Conservation (phyloP, 2,888 invertebrate species). For the Baccha elongata region DNA sequence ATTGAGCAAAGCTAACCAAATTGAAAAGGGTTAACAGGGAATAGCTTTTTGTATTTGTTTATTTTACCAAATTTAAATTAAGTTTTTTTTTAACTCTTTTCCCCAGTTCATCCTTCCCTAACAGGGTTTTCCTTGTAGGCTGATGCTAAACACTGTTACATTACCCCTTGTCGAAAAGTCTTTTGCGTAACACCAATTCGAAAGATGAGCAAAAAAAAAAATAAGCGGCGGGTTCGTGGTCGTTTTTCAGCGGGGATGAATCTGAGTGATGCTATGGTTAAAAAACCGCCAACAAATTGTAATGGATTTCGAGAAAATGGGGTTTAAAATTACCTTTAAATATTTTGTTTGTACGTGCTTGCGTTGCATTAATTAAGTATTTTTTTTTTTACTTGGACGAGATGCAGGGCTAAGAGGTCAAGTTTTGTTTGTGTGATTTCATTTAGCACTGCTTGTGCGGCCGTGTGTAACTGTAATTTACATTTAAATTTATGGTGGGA, state of each 20-base stretch:
- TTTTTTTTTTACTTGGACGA: background rate
- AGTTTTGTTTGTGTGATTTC: constrained; percentile 21
- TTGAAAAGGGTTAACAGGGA: constrained; percentile 41
- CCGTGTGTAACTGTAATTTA: constrained; percentile 53
- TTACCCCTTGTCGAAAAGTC: constrained; percentile 52
- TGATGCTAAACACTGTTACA: constrained; percentile 15
- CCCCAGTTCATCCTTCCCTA: constrained; percentile 30
- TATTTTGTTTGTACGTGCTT: constrained; percentile 26
- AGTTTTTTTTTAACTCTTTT: constrained; percentile 25
- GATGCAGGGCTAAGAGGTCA: constrained; percentile 37
- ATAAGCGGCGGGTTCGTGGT: constrained; percentile 1
- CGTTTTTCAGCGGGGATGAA: constrained; percentile 17
- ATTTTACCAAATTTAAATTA: constrained; percentile 8
- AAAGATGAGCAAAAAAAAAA: background rate
- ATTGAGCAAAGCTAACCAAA: constrained; percentile 24
- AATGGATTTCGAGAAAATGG: constrained; percentile 69
- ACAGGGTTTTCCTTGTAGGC: constrained; percentile 11
- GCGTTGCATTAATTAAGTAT: background rate
- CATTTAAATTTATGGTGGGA: constrained; percentile 47
- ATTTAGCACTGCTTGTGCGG: background rate
- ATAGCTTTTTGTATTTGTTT: constrained; percentile 19
- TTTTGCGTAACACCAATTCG: constrained; percentile 11
- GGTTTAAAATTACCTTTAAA: constrained; percentile 55
- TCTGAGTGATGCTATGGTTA: constrained; percentile 39
- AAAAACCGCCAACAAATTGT: constrained; percentile 55